A percentile compares a stretch with the other conserved stretches of the same genome.
Conservation (phyloP, 2,113 vertebrate species). For the Suncus etruscus region DNA sequence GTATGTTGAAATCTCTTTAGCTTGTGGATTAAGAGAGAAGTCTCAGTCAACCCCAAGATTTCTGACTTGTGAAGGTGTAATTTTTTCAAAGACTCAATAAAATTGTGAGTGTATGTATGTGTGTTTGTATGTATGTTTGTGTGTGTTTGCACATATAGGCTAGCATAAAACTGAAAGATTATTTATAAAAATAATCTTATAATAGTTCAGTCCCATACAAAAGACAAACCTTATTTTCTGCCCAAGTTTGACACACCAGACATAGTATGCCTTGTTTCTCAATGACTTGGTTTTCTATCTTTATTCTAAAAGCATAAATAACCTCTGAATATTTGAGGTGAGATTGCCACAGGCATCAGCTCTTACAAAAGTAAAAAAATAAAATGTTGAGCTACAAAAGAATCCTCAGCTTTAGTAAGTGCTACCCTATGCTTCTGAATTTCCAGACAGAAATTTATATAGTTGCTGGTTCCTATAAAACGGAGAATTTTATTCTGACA, state of each 20-base stretch:
- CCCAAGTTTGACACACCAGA: neutral
- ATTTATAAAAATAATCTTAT: neutral
- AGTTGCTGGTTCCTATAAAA: neutral
- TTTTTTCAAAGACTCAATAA: too few species aligned
- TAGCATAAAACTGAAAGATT: neutral
- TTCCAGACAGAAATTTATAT: constrained; percentile 1
- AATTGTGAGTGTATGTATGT: too few species aligned
- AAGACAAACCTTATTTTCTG: neutral
- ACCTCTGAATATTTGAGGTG: neutral
- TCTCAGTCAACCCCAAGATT: neutral
- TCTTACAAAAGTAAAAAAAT: neutral
- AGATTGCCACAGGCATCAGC: neutral
- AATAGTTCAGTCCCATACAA: neutral
- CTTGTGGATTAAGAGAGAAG: neutral
- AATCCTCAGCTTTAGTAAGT: neutral
- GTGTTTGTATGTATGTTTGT: neutral
- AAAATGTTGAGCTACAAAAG: too few species aligned
- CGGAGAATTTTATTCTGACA: constrained; percentile 25
- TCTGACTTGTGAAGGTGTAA: too few species aligned
- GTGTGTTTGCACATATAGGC: neutral
- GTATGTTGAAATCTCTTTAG: neutral
- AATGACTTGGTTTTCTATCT: neutral
- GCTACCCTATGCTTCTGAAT: neutral
- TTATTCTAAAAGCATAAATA: neutral
- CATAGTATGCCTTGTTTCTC: neutral